A percentile compares a stretch with the other conserved stretches of the same genome.
Conservation (phyloP, 2,888 invertebrate genomes). For the Meliscaeva auricollis region DNA sequence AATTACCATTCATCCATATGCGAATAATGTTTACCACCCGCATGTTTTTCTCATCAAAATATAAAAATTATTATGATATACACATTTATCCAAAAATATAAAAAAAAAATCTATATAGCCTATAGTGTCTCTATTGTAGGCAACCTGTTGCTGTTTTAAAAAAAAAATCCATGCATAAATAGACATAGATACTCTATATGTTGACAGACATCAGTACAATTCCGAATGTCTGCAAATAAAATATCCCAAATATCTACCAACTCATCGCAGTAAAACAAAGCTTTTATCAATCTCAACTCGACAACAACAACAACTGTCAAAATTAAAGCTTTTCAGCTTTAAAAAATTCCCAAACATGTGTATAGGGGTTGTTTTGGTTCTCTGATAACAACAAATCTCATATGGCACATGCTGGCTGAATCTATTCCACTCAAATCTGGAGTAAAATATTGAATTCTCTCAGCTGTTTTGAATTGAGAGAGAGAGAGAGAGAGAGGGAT, state of each 20-base stretch:
- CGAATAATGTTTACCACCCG: slow-evolving; percentile 23
- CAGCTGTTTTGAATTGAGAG: neutral
- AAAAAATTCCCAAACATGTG: slow-evolving; percentile 53
- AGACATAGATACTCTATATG: neutral
- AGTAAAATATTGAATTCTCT: slow-evolving; percentile 17
- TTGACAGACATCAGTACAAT: slow-evolving; percentile 6
- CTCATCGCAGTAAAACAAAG: too few relatives aligned
- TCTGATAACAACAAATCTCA: slow-evolving; percentile 56
- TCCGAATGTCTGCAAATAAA: slow-evolving; percentile 62
- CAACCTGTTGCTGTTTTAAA: slow-evolving; percentile 64
- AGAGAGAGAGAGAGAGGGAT: slow-evolving; percentile 49
- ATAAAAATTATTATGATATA: slow-evolving; percentile 42
- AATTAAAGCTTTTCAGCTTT: slow-evolving; percentile 49
- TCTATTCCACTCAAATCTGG: slow-evolving; percentile 49
- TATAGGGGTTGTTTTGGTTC: slow-evolving; percentile 30
- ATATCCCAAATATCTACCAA: slow-evolving; percentile 53
- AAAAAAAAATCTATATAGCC: neutral
- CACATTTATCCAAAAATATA: neutral
- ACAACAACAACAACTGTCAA: slow-evolving; percentile 12
- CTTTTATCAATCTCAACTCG: slow-evolving; percentile 47
- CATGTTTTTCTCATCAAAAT: slow-evolving; percentile 51
- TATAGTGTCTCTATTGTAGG: neutral
- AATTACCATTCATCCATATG: slow-evolving; percentile 61
- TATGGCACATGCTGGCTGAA: slow-evolving; percentile 59
- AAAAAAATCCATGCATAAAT: neutral